These are phyloP conservation scores for Centroberyx gerrardi DNA, from an alignment of 2,797 vertebrate genomes.

Conservation along the genomic window DNA sequence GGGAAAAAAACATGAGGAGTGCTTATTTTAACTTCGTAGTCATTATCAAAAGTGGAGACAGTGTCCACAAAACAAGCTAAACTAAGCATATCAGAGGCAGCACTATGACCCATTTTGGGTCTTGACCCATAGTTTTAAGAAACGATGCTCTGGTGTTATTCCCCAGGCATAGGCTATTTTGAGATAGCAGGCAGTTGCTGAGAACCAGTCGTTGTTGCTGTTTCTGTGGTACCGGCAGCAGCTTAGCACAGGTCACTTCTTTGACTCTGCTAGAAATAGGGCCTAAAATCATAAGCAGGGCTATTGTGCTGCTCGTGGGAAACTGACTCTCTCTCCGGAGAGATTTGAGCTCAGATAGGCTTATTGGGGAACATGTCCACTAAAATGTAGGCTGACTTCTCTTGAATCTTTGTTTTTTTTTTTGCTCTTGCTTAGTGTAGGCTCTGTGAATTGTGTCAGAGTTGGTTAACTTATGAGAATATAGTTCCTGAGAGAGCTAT, in stretches of 20 bases:
- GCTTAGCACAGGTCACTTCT: constrained; percentile 28
- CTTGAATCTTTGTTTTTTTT: not conserved
- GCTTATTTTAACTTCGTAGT: too few species aligned
- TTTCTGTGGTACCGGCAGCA: constrained; percentile 22
- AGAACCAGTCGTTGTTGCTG: constrained; percentile 18
- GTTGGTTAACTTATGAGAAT: too few species aligned
- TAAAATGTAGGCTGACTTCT: not conserved
- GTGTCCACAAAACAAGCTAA: not conserved
- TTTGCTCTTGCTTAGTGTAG: too few species aligned
- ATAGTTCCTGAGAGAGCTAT: too few species aligned
- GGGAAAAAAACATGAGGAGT: too few species aligned
- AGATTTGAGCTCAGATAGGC: not conserved
- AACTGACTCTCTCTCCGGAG: not conserved
- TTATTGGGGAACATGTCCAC: not conserved
- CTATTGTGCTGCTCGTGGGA: constrained; percentile 23
- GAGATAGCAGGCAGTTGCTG: constrained; percentile 19
- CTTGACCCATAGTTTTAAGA: constrained; percentile 1
- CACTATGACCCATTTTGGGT: constrained; percentile 7
- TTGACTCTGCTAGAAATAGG: constrained; percentile 38
- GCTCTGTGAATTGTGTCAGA: too few species aligned
- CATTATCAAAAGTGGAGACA: not conserved
- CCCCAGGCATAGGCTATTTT: constrained; percentile 39
- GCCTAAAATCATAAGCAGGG: not conserved
- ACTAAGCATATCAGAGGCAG: not conserved
- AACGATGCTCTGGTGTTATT: constrained; percentile 8